Evolutionary conservation across 2,113 vertebrate genomes (phyloP), one percentile per base, ranked within the genome.

Genomic region (Arenaria interpres): DNA sequence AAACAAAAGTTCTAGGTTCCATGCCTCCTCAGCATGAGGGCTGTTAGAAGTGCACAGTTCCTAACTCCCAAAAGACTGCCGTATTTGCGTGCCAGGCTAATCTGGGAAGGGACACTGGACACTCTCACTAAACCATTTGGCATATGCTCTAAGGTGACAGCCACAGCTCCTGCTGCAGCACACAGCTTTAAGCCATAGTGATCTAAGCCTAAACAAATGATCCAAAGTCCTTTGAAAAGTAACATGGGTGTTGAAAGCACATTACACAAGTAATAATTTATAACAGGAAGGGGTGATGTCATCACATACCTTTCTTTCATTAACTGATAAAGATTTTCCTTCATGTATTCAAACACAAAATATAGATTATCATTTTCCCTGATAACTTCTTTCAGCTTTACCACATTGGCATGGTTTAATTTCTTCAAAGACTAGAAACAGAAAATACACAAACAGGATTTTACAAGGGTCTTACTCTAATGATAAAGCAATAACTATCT

Each of bases 341-440:
- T 99, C 98, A 99, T 99, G 95, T 99, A 99, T 77, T 99, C 98
- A 86, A 99, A 99, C 43, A 99, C 98, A 96, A 99, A 99, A 91
- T 99, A 99, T 12, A 99, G 98, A 87, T 98, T 97, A 97, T 99
- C 98, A 77, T 98, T 98, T 98, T 99, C 98, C 79, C 98, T 97
- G 93, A 99, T 98, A 88, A 99, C 98, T 98, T 99, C 98, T 97
- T 99, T 99, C 91, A 99, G 93, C 82, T 99, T 99, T 63, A 99
- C 98, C 50, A 99, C 97, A 59, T 99, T 99, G 92, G 98, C 98
- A 91, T 99, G 98, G 93, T 98, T 98, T 89, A 99, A 97, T 91
- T 99, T 99, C 98, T 98, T 98, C 97, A 99, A 98, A 91, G 98
- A 99, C 98, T 99, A 89, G 62, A 97, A 97, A 74, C 10, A 73